Conservation (phyloP, 37 sponge, comb jelly and placozoan species). For the Halichondria panicea region DNA sequence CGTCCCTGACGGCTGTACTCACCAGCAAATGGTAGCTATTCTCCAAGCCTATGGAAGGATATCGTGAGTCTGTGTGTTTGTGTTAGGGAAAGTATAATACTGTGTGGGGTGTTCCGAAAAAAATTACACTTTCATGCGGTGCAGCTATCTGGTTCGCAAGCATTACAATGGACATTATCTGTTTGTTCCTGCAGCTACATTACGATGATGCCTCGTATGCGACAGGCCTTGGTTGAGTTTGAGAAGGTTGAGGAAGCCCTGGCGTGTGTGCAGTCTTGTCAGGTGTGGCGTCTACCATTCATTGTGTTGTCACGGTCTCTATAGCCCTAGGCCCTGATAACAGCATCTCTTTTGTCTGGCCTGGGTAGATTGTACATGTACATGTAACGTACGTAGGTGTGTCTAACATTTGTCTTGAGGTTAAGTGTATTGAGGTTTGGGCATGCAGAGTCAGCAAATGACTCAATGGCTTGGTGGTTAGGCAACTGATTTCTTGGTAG, state of each 20-base stretch:
- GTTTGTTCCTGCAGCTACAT: conserved; percentile 59
- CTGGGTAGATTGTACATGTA: not conserved
- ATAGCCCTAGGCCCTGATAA: not conserved
- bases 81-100: not conserved
- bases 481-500: no score
- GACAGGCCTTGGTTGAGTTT: conserved; percentile 90
- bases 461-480: no score
- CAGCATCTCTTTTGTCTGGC: not conserved
- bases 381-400: not conserved
- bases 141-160: no score
- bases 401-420: no score
- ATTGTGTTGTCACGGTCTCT: no score
- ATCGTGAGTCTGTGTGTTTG: conserved; percentile 47
- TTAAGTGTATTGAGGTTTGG: no score
- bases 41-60: conserved; percentile 80
- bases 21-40: conserved; percentile 56
- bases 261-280: conserved; percentile 63
- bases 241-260: conserved; percentile 76
- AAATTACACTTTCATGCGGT: not conserved
- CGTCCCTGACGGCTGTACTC: conserved; percentile 91
- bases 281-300: no score
- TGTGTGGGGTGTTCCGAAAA: not conserved
- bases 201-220: conserved; percentile 89
- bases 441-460: no score
- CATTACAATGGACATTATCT: no score